Evolutionary conservation across 2,797 vertebrate species (phyloP).

Genomic region (Petrocephalus sullivani): DNA sequence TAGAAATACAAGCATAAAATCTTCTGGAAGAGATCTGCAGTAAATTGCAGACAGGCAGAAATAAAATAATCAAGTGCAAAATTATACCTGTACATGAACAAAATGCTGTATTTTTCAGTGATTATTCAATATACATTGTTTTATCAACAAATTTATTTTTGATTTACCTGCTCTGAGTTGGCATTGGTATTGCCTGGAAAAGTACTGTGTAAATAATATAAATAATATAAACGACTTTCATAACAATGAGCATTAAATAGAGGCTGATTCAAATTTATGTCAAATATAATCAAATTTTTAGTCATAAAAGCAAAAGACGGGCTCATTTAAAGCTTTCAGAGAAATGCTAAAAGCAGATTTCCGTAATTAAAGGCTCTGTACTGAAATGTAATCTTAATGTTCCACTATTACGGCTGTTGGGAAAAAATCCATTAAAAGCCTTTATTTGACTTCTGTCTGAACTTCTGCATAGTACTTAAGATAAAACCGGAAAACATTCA

Average conservation of each 20-base stretch:
- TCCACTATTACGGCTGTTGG: constrained; percentile 40
- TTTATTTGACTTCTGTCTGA: constrained; percentile 41
- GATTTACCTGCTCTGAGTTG: background rate
- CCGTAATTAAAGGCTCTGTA: constrained; percentile 55
- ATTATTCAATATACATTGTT: background rate
- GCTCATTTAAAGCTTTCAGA: constrained; percentile 54
- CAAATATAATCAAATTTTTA: constrained; percentile 59
- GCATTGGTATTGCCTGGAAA: background rate
- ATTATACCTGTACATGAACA: background rate
- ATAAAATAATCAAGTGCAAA: background rate
- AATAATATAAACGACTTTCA: constrained; percentile 37
- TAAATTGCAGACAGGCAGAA: background rate
- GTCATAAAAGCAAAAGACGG: constrained; percentile 57
- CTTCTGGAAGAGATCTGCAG: background rate
- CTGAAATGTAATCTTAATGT: constrained; percentile 52
- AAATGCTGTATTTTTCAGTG: background rate
- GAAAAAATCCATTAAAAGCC: constrained; percentile 29
- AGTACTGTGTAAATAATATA: background rate
- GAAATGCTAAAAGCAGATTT: constrained; percentile 48
- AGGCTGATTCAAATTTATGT: constrained; percentile 53
- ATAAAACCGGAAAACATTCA: constrained; percentile 16
- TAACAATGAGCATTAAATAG: constrained; percentile 45
- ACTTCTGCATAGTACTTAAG: constrained; percentile 35
- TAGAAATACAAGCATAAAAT: background rate
- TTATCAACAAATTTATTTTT: background rate